Conservation (phyloP, 1,140 invertebrate genomes). For the Propsilocerus akamusi region DNA sequence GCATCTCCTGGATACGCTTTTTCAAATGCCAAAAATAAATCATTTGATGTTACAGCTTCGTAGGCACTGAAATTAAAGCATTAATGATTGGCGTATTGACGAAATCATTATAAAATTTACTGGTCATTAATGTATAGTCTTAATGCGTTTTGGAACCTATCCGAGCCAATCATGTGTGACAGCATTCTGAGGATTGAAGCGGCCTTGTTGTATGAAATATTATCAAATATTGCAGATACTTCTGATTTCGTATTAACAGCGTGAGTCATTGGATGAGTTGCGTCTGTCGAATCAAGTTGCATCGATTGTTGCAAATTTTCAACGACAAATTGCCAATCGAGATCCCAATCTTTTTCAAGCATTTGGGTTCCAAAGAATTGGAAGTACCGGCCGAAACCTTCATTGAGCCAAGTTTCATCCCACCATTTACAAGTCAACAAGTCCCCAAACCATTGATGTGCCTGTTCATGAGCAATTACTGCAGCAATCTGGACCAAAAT, state of each 20-base stretch:
- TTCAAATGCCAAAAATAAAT: conserved; percentile 40
- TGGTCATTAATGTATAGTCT: conserved; percentile 28
- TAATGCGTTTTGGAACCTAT: conserved; percentile 38
- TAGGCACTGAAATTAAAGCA: conserved; percentile 25
- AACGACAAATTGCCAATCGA: conserved; percentile 34
- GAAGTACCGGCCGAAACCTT: conserved; percentile 47
- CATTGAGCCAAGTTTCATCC: conserved; percentile 46
- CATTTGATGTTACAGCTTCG: conserved; percentile 32
- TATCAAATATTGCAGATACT: conserved; percentile 33
- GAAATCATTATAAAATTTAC: conserved; percentile 19
- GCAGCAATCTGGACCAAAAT: too few relatives aligned
- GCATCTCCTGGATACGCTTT: conserved; percentile 20
- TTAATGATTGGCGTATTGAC: not conserved
- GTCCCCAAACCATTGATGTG: conserved; percentile 50
- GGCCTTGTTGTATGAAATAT: conserved; percentile 41
- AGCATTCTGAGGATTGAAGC: conserved; percentile 59
- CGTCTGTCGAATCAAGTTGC: conserved; percentile 36
- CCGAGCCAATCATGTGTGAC: conserved; percentile 41
- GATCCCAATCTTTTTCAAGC: conserved; percentile 23
- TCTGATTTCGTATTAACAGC: conserved; percentile 26
- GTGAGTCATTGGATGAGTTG: conserved; percentile 38
- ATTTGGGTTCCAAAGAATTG: conserved; percentile 42
- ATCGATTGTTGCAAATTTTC: conserved; percentile 44
- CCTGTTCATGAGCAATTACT: conserved; percentile 41
- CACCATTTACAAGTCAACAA: conserved; percentile 47